Base-by-base conservation (phyloP, 2,888 invertebrate genomes). In the Tachystola acroxantha region DNA sequence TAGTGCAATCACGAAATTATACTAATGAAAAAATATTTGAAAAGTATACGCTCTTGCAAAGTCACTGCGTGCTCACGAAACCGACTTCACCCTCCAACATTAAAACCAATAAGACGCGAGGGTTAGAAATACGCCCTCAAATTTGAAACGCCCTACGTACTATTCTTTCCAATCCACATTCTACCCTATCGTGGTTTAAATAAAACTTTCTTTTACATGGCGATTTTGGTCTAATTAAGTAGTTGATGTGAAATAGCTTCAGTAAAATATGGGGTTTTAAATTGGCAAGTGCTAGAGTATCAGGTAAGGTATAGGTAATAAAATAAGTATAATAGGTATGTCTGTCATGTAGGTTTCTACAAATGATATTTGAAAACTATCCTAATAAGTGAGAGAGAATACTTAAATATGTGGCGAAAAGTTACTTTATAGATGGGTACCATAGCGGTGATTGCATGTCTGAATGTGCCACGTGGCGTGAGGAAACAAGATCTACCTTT, bases 71-170 rank as follows among this genome's bases (percentile, higher is more conserved):
- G 39, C 62, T 41, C 44, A 49, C 52, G 51, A 61, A 53, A 58
- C 59, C 57, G 57, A 62, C 52, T 71, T 81, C 80, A 77, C 82
- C 82, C 85, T 76, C 65, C 65, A 50, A 55, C 52, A 66, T 61
- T 64, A 76, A 84, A 82, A 77, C 85, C 85, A 86, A 86, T 86
- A 80, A 84, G 79, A 78, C 63, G 73, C 72, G 69, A 77, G 81
- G 76, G 76, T 79, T 73, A 65, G 45, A 55, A 62, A 58, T 53
- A 53, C 63, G 57, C 57, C 47, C 48, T 52, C 47, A 61, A 49
- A 52, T 48, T 34, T 58, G 67, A 62, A 79, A 82, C 73, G 80
- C 70, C 78, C 69, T 79, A 80, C 61, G 48, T 57, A 40, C 10
- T 11, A 50, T 43, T 37, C 39, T 33, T 34, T 13, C 26, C 45